Percentiles rank a stretch among this genome's conserved stretches.
These are phyloP conservation scores for Drosophila virilis DNA, from an alignment of 1,140 invertebrate genomes.

Conservation along the genomic window DNA sequence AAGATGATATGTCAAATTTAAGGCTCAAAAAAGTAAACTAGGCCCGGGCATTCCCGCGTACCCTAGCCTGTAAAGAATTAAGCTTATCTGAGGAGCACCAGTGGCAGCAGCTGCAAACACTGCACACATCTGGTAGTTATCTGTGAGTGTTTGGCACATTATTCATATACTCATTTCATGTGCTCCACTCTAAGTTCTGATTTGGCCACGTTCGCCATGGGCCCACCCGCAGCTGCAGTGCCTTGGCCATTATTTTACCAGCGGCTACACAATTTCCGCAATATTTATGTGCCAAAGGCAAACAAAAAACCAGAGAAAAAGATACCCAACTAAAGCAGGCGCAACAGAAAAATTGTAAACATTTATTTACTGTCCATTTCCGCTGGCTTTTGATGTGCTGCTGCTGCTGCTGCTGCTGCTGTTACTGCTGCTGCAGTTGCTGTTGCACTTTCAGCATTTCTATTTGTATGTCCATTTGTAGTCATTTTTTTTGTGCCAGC, in stretches of 20 bases:
- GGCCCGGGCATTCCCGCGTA: background rate
- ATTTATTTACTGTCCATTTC: constrained; percentile 82
- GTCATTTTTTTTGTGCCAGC: constrained; percentile 41
- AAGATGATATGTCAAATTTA: too few relatives aligned
- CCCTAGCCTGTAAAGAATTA: constrained; percentile 26
- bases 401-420: constrained; percentile 12
- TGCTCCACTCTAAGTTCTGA: constrained; percentile 43
- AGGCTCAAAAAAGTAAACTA: too few relatives aligned
- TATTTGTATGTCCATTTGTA: constrained; percentile 63
- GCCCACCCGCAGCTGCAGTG: constrained; percentile 6
- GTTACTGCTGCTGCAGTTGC: background rate
- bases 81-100: constrained; percentile 31
- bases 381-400: constrained; percentile 67
- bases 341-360: constrained; percentile 77
- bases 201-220: constrained; percentile 25
- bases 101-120: background rate
- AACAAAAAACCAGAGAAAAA: constrained; percentile 19
- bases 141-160: constrained; percentile 40
- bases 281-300: constrained; percentile 62
- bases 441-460: constrained; percentile 58
- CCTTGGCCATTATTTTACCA: constrained; percentile 40
- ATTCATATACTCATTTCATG: constrained; percentile 41
- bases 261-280: constrained; percentile 64
- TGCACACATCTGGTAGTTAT: constrained; percentile 9
- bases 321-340: constrained; percentile 31